These are phyloP conservation scores for Clarias platycephalus DNA, from an alignment of 2,797 vertebrate species.

Conservation along the genomic window DNA sequence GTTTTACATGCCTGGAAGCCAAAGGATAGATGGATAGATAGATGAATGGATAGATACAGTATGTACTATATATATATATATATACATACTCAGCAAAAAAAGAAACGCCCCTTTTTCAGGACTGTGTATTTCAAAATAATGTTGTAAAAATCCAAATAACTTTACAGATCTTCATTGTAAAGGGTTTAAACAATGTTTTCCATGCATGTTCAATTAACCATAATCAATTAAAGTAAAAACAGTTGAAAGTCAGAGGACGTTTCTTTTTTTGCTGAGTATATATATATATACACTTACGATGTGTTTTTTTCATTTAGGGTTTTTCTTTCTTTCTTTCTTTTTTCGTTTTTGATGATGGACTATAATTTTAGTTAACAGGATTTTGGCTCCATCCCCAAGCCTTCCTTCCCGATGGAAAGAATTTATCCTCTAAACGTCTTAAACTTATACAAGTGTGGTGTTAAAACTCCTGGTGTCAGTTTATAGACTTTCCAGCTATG, in stretches of 20 bases:
- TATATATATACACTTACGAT: not conserved
- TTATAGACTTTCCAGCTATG: slow-evolving; percentile 13
- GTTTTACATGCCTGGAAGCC: slow-evolving; percentile 22
- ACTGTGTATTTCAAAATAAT: too few species aligned
- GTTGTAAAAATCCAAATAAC: too few species aligned
- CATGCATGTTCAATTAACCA: too few species aligned
- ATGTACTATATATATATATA: not conserved
- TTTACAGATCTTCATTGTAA: too few species aligned
- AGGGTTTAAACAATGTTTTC: too few species aligned
- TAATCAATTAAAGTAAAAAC: too few species aligned
- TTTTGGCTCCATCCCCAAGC: slow-evolving; percentile 40
- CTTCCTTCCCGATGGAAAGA: slow-evolving; percentile 48
- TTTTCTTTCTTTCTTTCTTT: slow-evolving; percentile 2
- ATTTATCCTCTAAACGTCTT: slow-evolving; percentile 28
- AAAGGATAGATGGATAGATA: not conserved
- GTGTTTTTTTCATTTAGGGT: slow-evolving; percentile 37
- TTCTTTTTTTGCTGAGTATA: too few species aligned
- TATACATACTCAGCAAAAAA: too few species aligned
- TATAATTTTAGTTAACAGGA: slow-evolving; percentile 43
- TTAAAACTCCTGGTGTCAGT: slow-evolving; percentile 21
- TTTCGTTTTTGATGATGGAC: slow-evolving; percentile 19
- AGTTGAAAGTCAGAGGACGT: too few species aligned
- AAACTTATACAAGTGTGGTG: slow-evolving; percentile 25
- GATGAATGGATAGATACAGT: too few species aligned
- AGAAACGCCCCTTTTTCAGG: too few species aligned